Evolutionary conservation across 64 coral and sea anemone species (phyloP), one percentile per base, ranked within the genome.

Genomic region (Astreopora myriophthalma): DNA sequence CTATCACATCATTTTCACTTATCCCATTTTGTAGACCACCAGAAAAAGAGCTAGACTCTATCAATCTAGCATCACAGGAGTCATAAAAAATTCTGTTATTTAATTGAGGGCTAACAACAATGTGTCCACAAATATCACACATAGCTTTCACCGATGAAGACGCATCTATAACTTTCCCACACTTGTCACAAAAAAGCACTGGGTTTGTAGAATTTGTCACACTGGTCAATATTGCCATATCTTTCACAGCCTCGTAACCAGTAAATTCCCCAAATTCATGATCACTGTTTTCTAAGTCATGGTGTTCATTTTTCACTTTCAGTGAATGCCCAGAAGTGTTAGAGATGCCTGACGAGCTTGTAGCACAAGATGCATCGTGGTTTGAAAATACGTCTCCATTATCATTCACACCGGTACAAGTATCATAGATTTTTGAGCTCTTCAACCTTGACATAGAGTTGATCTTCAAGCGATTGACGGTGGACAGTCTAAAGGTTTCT

Each of bases 401-500:
- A 25, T 39, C 35, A 71, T 87, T 71, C 17, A 52, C 30, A 86
- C 30, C 20, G 0, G 75, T 46, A 74, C 22, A 34, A 35, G 19
- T 38, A 65, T 3, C 26, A 3, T 63, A 37, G 5, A 17, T 29
- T 90, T 84, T 91, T 64, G 88, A 63, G 2, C 88, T 61, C 70
- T 98, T 98, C 88, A 98, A 87, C 22, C 92, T 70, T 62, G 92
- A 92, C 39, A 94, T 40, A 48, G 88, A 94, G 58, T 98, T 94
- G 22, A 76, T 96, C 92, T 85, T 99, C 14, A 97, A 83, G 34
- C 95, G 87, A 61, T 85, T 95, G 22, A 91, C 93, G 39, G 94
- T 96, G 35, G 97, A 99, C 19, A 99, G 85, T 75, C 81, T 69
- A 63, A 99, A 99, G 6, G 94, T 99, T 71, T 99, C 97, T 48